phyloP scores from a whole-genome alignment of 2,113 vertebrate species.

The Passer montanus region DNA sequence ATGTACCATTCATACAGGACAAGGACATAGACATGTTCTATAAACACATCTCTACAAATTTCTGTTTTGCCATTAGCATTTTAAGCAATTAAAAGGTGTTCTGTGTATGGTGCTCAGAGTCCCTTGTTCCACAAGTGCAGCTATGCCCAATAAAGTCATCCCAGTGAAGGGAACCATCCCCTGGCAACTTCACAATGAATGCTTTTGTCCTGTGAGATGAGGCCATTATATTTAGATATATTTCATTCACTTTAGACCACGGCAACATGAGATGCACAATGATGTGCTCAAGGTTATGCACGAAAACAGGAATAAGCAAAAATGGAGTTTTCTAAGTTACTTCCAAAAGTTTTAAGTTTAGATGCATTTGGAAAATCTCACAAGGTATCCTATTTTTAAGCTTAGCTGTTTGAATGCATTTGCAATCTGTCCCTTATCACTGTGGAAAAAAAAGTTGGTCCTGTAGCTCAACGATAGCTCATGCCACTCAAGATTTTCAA shows the following conservation, averaged over 20 bases:
- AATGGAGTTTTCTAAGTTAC: not conserved
- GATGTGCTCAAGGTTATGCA: not conserved
- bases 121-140: not conserved
- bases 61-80: not conserved
- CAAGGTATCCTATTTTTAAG: not conserved
- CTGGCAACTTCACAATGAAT: accelerated
- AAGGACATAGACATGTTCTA: not conserved
- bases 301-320: not conserved
- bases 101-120: not conserved
- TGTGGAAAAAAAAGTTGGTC: not conserved
- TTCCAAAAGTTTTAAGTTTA: not conserved
- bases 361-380: not conserved
- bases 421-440: not conserved
- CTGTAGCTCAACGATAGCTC: not conserved
- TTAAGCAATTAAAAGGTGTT: not conserved
- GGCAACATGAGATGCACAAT: accelerated
- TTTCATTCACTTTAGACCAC: not conserved
- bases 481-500: not conserved
- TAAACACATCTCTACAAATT: not conserved
- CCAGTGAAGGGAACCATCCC: not conserved
- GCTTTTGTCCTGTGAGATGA: not conserved
- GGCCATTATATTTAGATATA: not conserved
- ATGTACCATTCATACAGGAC: not conserved
- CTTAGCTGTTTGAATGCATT: not conserved
- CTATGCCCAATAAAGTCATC: accelerated